Conservation (phyloP, 2,797 vertebrate species). For the Eulemur albifrons region DNA sequence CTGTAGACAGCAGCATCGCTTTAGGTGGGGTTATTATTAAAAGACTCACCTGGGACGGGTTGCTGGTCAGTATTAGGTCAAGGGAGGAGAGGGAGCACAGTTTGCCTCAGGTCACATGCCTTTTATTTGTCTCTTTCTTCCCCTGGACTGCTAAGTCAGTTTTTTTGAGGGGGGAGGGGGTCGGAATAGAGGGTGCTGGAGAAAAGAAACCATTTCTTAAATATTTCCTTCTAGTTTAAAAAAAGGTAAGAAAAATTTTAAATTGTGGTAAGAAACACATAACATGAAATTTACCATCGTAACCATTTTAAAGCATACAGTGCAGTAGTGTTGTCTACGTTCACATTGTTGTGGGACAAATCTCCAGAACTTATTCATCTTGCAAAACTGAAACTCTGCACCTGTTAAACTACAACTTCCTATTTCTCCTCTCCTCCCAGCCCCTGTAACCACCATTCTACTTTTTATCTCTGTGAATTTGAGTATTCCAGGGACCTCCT, state of each 20-base stretch:
- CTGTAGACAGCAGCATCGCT: background rate
- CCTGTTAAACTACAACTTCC: no score
- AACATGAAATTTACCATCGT: background rate
- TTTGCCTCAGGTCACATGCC: background rate
- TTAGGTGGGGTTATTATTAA: background rate
- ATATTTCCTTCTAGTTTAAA: background rate
- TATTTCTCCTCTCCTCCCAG: background rate
- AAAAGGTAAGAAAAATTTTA: background rate
- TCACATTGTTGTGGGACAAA: background rate
- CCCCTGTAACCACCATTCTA: background rate
- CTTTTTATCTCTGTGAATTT: background rate
- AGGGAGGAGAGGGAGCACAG: background rate
- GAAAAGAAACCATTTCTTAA: background rate
- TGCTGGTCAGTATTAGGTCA: background rate
- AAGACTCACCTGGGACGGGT: background rate
- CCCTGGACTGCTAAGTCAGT: background rate
- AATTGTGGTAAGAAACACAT: background rate
- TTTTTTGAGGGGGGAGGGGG: no score
- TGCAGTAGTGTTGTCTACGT: background rate
- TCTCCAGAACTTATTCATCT: background rate
- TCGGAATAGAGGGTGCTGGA: background rate
- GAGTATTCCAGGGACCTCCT: background rate
- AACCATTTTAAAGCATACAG: background rate
- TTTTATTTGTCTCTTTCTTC: background rate
- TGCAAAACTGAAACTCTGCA: background rate